Percentiles rank a stretch among this genome's conserved stretches.
phyloP scores from a whole-genome alignment of 2,113 vertebrate species.

The Camelus dromedarius region DNA sequence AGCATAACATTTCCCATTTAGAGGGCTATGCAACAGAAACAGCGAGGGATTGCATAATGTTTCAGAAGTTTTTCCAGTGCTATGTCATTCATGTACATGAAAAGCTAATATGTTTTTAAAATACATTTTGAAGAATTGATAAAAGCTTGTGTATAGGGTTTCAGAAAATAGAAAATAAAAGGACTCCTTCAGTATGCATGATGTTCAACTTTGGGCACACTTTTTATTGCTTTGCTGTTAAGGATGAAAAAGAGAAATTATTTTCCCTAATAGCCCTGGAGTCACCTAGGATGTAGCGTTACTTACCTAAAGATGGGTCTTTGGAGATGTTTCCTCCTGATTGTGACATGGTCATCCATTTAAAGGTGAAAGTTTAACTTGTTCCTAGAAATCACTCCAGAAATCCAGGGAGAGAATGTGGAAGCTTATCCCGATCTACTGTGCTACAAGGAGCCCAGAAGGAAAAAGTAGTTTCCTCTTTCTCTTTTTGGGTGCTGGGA shows the following conservation, averaged over 20 bases:
- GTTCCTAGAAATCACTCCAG: conserved; percentile 87
- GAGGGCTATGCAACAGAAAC: conserved; percentile 81
- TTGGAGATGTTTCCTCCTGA: conserved; percentile 95
- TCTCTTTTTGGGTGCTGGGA: conserved; percentile 88
- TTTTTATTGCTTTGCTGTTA: conserved; percentile 39
- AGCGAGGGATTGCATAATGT: conserved; percentile 67
- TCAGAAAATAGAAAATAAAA: conserved; percentile 56
- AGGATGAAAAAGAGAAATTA: conserved; percentile 51
- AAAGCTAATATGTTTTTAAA: conserved; percentile 67
- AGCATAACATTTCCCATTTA: conserved; percentile 78
- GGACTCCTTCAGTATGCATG: not conserved
- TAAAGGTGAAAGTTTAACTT: conserved; percentile 87
- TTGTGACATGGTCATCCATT: conserved; percentile 95
- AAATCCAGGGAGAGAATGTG: conserved; percentile 82
- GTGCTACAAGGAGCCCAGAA: conserved; percentile 85
- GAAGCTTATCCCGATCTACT: conserved; percentile 87
- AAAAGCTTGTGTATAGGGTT: conserved; percentile 40
- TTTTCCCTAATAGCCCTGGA: conserved; percentile 43
- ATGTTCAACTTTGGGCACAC: conserved; percentile 54
- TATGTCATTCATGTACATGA: conserved; percentile 75
- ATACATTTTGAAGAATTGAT: conserved; percentile 72
- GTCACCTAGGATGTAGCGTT: conserved; percentile 57
- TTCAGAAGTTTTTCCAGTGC: conserved; percentile 75
- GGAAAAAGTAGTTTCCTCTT: conserved; percentile 80
- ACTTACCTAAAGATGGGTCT: conserved; percentile 96